A percentile compares a stretch with the other conserved stretches of the same genome.
phyloP scores from a whole-genome alignment of 2,797 vertebrate genomes.

The Hemibagrus guttatus region DNA sequence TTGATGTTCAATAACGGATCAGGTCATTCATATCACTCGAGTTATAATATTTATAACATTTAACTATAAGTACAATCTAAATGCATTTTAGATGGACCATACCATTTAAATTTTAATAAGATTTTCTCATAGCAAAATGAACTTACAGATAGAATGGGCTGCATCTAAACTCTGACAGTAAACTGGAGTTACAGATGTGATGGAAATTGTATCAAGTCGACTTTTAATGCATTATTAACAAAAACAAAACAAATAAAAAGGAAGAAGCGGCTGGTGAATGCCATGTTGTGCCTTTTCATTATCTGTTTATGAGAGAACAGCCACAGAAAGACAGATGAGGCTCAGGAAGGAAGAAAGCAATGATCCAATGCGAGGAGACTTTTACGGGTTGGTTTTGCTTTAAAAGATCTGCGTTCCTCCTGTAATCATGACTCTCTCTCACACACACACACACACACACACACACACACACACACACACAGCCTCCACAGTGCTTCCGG shows the following conservation, averaged over 20 bases:
- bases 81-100: not conserved
- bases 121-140: not conserved
- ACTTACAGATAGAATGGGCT: not conserved
- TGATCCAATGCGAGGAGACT: not conserved
- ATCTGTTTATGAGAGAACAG: not conserved
- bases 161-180: not conserved
- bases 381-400: constrained; percentile 56
- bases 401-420: constrained; percentile 50
- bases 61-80: not conserved
- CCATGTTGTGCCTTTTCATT: not conserved
- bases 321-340: constrained; percentile 36
- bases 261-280: not conserved
- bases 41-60: too few species aligned
- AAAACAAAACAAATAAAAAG: not conserved
- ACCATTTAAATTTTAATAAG: not conserved
- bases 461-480: not conserved
- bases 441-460: not conserved
- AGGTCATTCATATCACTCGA: not conserved
- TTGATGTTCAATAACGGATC: not conserved
- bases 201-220: not conserved
- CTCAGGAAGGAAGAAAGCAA: not conserved
- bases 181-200: not conserved
- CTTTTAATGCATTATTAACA: not conserved
- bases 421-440: constrained; percentile 41
- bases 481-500: constrained; percentile 37